Conservation (phyloP, 2,113 vertebrate species). For the Sander lucioperca region DNA sequence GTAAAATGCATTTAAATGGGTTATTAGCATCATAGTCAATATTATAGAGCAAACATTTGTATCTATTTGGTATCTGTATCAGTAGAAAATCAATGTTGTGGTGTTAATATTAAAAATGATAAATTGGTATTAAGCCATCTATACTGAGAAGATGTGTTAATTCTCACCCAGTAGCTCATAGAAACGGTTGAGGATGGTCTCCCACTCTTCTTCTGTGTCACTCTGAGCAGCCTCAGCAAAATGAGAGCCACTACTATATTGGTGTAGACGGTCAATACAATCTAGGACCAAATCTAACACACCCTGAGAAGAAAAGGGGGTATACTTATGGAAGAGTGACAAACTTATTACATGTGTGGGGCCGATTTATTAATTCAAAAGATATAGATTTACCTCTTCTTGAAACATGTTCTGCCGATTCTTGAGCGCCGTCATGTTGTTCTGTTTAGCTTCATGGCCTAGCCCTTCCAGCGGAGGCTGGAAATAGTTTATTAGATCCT, state of each 20-base stretch:
- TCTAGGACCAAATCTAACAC: constrained; percentile 93
- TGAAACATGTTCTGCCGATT: constrained; percentile 96
- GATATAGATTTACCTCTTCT: constrained; percentile 88
- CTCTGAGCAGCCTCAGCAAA: constrained; percentile 88
- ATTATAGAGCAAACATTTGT: not conserved
- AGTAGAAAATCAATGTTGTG: not conserved
- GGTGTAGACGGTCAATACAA: constrained; percentile 93
- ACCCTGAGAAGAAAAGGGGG: constrained; percentile 81
- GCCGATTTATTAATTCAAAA: not conserved
- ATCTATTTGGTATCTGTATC: not conserved
- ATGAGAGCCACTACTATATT: constrained; percentile 87
- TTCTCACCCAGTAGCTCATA: constrained; percentile 94
- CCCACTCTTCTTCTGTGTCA: constrained; percentile 90
- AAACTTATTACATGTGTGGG: not conserved
- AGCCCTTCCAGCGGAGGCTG: constrained; percentile 86
- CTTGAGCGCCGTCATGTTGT: constrained; percentile 86
- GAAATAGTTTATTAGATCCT: constrained; percentile 93
- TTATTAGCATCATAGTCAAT: not conserved
- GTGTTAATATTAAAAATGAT: not conserved
- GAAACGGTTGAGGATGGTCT: constrained; percentile 88
- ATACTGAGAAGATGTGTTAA: not conserved
- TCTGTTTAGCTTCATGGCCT: constrained; percentile 90
- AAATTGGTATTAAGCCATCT: not conserved
- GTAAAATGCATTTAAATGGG: not conserved
- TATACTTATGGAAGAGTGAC: not conserved